Percentiles rank a stretch among this genome's conserved stretches.
phyloP scores from a whole-genome alignment of 2,797 vertebrate species.

The Acrossocheilus fasciatus region DNA sequence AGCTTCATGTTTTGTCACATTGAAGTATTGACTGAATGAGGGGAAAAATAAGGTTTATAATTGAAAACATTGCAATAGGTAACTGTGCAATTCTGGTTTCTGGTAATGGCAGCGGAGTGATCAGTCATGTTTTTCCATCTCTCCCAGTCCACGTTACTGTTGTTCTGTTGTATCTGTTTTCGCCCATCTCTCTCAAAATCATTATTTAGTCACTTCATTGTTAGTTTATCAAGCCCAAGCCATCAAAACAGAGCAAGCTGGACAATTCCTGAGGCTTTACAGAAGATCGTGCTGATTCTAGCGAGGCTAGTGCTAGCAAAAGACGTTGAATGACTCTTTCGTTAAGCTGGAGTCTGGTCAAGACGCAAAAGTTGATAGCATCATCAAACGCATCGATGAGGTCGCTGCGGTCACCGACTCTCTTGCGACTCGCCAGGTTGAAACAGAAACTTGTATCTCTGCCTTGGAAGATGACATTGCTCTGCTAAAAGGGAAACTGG shows the following conservation, averaged over 20 bases:
- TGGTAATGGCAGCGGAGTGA: not conserved
- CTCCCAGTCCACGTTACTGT: not conserved
- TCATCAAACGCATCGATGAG: not conserved
- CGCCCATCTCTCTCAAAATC: not conserved
- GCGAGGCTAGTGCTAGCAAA: not conserved
- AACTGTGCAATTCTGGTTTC: not conserved
- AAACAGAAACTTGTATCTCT: not conserved
- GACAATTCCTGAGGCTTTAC: not conserved
- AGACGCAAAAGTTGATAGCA: not conserved
- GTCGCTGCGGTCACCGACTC: not conserved
- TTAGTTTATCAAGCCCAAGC: not conserved
- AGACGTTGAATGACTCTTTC: not conserved
- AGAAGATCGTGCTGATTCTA: not conserved
- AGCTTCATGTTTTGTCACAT: not conserved
- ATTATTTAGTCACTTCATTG: not conserved
- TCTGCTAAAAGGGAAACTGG: not conserved
- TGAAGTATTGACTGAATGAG: not conserved
- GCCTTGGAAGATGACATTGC: not conserved
- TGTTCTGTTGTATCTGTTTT: not conserved
- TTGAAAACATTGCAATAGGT: not conserved
- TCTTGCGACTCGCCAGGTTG: not conserved
- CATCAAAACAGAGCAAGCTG: not conserved
- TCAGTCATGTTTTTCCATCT: not conserved
- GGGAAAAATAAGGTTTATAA: not conserved
- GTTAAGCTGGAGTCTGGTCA: not conserved